Conservation (phyloP, 1,140 invertebrate species). For the Platorchestia sp. region DNA sequence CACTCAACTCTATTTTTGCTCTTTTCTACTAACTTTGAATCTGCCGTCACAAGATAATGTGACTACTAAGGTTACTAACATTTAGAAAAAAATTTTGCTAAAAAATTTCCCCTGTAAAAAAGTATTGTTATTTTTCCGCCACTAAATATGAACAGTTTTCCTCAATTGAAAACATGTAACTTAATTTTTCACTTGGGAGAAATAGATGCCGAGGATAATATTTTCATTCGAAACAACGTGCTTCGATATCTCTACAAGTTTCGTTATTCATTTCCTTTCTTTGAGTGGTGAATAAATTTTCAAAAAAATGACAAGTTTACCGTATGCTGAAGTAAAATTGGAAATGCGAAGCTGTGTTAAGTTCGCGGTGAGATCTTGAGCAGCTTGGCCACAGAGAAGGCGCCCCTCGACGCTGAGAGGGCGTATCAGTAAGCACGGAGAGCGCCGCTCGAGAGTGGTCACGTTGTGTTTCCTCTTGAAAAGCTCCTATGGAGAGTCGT, state of each 20-base stretch:
- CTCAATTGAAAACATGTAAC: neutral
- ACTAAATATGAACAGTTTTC: neutral
- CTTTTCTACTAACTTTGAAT: too few species aligned
- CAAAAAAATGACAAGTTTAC: neutral
- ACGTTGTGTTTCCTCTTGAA: slow-evolving; percentile 54
- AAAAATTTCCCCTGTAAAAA: too few species aligned
- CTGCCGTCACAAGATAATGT: too few species aligned
- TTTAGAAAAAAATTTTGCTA: too few species aligned
- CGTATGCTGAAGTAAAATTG: neutral
- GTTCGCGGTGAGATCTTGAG: neutral
- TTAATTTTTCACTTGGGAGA: neutral
- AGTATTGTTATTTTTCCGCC: too few species aligned
- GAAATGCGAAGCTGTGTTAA: neutral
- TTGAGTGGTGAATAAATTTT: neutral
- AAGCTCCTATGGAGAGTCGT: slow-evolving; percentile 12
- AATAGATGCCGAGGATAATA: neutral
- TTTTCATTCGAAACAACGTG: neutral
- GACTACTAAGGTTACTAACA: too few species aligned
- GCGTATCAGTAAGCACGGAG: neutral
- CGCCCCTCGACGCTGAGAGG: neutral
- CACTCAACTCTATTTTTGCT: too few species aligned
- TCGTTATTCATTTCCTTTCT: too few species aligned
- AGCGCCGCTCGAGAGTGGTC: neutral
- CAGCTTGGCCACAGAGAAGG: neutral
- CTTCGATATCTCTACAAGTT: too few species aligned